These are phyloP conservation scores for Cheiracanthium punctorium DNA, from an alignment of 2,888 invertebrate species.

Conservation along the genomic window DNA sequence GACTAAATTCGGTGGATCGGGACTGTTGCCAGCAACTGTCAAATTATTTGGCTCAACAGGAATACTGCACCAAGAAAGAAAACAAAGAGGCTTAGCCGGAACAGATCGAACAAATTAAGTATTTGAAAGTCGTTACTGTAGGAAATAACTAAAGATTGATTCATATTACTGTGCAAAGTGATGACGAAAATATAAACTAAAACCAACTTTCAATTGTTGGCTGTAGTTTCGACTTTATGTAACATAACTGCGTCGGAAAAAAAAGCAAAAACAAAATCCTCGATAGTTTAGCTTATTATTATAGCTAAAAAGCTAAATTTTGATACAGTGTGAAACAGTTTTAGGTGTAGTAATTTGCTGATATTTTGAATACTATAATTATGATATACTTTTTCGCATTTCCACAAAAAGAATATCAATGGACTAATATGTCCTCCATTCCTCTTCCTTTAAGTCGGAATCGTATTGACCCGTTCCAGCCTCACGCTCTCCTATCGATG, in stretches of 20 bases:
- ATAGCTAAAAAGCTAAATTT: too few species aligned
- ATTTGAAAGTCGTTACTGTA: background rate
- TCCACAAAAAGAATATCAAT: too few species aligned
- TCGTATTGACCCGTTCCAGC: background rate
- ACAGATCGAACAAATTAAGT: background rate
- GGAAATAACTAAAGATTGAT: background rate
- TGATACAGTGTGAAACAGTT: too few species aligned
- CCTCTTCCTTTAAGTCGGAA: background rate
- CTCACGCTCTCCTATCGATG: background rate
- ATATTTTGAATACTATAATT: too few species aligned
- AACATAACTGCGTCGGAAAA: too few species aligned
- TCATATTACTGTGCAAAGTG: background rate
- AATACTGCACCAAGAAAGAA: background rate
- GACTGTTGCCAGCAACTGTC: constrained; percentile 62
- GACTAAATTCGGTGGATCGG: constrained; percentile 31
- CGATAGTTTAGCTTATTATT: too few species aligned
- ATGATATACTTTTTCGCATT: too few species aligned
- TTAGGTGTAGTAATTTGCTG: too few species aligned
- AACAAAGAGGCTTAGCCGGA: background rate
- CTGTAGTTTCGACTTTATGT: too few species aligned
- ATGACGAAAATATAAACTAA: background rate
- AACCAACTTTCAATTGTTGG: background rate
- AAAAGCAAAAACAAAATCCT: too few species aligned
- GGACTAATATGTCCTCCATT: too few species aligned
- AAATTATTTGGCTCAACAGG: constrained; percentile 16